Evolutionary conservation across 2,113 vertebrate species (phyloP), one percentile per base, ranked within the genome.

Genomic region (Pterocles burchelli): DNA sequence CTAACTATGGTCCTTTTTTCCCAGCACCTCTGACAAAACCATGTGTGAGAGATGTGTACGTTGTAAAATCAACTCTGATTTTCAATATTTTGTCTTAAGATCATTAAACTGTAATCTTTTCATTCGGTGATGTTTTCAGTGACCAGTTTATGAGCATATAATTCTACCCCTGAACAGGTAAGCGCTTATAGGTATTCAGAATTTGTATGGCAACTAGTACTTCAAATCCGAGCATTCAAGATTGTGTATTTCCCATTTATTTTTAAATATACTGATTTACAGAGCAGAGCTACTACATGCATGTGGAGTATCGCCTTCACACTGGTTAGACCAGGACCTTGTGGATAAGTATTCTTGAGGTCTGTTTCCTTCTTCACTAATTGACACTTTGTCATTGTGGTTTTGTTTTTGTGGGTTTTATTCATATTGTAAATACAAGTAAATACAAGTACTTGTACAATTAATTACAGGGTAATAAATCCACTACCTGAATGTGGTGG

Each of bases 381-480:
- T 17, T 66, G 41, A 51, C 3, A 19, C 46, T 78, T 66, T n/a
- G 13, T 36, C 2, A 1, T 33, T 34, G 24, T 61, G 36, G 9
- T 22, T 90, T 55, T 41, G 15, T 1, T n/a, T 83, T 90, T 58
- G 28, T 61, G 4, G 2, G 2, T 29, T 90, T 77, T 79, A 93
- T 78, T 93, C 76, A 48, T 68, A 55, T 26, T 28, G 17, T 94
- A 93, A 97, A 97, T 91, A 93, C 68, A 96, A 95, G 17, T 94
- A 93, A 97, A 97, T 91, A 93, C 68, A 96, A 95, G 48, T 49
- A 96, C 66, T 80, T 93, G 74, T 25, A n/a, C 94, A 96, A 96
- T 94, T 95, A 83, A 91, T 89, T 85, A 94, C 28, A 75, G 25
- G 38, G 46, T 91, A 93, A 94, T 78, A 91, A 87, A 94, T 86